Base-by-base conservation (phyloP, 2,888 invertebrate genomes). In the Cantharis flavilabris region DNA sequence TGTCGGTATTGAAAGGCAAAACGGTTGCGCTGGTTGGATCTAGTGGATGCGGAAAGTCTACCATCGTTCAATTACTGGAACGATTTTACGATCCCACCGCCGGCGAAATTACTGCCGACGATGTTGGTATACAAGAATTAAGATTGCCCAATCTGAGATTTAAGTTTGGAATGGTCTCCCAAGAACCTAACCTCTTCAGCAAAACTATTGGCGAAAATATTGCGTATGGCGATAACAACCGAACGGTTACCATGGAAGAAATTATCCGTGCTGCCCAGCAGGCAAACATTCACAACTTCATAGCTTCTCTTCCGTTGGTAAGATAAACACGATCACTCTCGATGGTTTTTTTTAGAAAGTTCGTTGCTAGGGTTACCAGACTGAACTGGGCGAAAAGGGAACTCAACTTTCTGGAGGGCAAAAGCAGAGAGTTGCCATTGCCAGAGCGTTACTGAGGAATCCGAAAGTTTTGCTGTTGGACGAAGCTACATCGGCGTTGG, bases 41-140 rank as follows among this genome's bases (percentile, higher is more conserved):
- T 3, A 96, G 96, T 80, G 97, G 97, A 0, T 96, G 96, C 85
- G 97, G 97, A 7, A 97, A 97, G 88, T 96, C 96, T 69, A 98
- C 97, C 0, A 91, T 95, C 71, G 93, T 97, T 75, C 95, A 96
- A 84, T 89, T 98, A 62, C 87, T 97, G 0, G 94, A 96, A 87
- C 89, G 97, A 77, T 96, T 96, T 86, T 97, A 98, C 86, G 96
- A 96, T 86, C 93, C 94, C 0, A 87, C 89, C 10, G 88, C 87
- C 5, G 96, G 96, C 11, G 85, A 89, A 49, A 91, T 96, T 80
- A 72, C 73, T 9, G 79, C 86, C 9, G 87, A 87, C 67, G 81
- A 81, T 87, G n/a, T 5, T 10, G 83, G 87, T 75, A 70, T 86
- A 4, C 86, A 83, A 80, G 77, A 76, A 9, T 80, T 88, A 26